Base-by-base conservation (phyloP, 2,113 vertebrate species). In the Bettongia penicillata region DNA sequence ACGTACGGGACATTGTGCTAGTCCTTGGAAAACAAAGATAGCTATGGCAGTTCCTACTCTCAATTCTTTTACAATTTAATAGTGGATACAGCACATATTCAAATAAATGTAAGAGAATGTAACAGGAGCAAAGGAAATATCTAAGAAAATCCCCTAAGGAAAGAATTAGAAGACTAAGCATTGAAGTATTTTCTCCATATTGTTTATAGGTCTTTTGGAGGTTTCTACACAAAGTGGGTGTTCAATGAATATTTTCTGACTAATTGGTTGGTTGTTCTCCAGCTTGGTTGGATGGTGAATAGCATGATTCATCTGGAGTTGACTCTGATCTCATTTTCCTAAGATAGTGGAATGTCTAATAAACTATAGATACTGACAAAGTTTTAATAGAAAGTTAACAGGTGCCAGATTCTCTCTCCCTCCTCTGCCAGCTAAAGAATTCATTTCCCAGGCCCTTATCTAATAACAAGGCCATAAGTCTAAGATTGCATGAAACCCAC, bases 201-300 rank as follows among this genome's bases (percentile, higher is more conserved):
- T 43, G 19, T 84, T 43, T 43, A 43, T 43, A n/a, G 68, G n/a
- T 43, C n/a, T 84, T 43, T 84, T 84, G 68, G 68, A 43, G n/a
- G 9, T 84, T 19, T 84, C n/a, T 84, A 84, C n/a, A 84, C n/a
- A 43, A 84, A 84, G 68, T 84, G 68, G n/a, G 68, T 43, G n/a
- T 84, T 84, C 68, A 43, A 43, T 84, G 68, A 43, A 84, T 84
- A 84, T 84, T 43, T 84, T 84, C 68, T 84, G 19, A 84, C n/a
- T 84, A 84, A 84, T 84, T 84, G 37, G n/a, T 84, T 84, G 68
- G n/a, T 84, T 84, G n/a, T 84, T 84, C n/a, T 84, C n/a, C n/a
- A 84, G 68, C 68, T 84, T 84, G 16, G 68, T 43, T 84, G 37
- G 37, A 43, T 22, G 37, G 68, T 84, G 68, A 84, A 84, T 84